A percentile compares a stretch with the other conserved stretches of the same genome.
Conservation (phyloP, 2,113 vertebrate species). For the Ellobius talpinus region DNA sequence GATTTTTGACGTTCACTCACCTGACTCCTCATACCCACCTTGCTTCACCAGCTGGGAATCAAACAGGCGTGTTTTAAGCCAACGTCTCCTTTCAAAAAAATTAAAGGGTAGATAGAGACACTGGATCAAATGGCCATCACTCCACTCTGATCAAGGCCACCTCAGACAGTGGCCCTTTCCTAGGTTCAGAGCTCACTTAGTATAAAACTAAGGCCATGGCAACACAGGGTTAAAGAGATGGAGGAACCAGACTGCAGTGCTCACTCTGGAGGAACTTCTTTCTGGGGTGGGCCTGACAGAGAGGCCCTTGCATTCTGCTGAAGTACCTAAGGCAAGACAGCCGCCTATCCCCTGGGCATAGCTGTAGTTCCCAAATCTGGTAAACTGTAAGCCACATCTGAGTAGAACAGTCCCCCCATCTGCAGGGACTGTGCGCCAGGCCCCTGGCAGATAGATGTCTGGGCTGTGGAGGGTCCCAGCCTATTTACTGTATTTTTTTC, state of each 20-base stretch:
- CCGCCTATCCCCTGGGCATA: background rate
- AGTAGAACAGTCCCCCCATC: background rate
- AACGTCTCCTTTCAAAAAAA: background rate
- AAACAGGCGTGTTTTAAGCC: background rate
- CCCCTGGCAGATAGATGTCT: background rate
- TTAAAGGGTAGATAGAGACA: slow-evolving; percentile 6
- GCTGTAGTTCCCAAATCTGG: background rate
- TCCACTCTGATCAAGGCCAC: background rate
- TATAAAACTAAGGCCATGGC: background rate
- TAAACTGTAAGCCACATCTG: background rate
- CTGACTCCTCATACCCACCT: background rate
- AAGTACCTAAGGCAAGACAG: background rate
- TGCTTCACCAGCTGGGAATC: background rate
- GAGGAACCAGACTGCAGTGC: background rate
- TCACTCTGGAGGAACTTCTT: background rate
- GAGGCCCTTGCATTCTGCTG: background rate
- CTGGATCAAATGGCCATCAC: background rate
- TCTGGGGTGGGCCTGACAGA: background rate
- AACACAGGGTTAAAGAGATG: background rate
- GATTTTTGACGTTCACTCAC: background rate
- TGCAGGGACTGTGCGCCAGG: background rate
- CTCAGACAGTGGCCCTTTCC: background rate
- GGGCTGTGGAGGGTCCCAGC: background rate
- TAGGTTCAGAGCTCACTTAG: background rate
- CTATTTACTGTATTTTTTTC: background rate